These are phyloP conservation scores for Drosophila algonquin DNA, from an alignment of 2,888 invertebrate species.

Conservation along the genomic window DNA sequence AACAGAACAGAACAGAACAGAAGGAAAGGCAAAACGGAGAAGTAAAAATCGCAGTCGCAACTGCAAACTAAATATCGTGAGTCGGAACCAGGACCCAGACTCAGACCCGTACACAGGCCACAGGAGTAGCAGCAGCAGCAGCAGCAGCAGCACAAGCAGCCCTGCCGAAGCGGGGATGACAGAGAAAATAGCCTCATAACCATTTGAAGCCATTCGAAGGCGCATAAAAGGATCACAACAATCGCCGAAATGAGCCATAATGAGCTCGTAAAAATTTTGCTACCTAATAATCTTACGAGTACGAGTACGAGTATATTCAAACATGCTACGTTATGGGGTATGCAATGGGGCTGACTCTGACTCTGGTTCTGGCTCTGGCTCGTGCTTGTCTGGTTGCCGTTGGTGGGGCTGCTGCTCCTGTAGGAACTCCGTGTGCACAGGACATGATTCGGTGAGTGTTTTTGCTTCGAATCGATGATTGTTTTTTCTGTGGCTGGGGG, in stretches of 20 bases:
- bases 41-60: conserved; percentile 78
- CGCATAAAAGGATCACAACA: conserved; percentile 85
- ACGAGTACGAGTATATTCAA: conserved; percentile 73
- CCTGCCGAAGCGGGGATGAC: conserved; percentile 40
- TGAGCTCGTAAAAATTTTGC: conserved; percentile 85
- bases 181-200: conserved; percentile 82
- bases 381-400: not conserved
- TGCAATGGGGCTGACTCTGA: conserved; percentile 23
- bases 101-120: conserved; percentile 2
- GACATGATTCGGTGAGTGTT: conserved; percentile 28
- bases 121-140: conserved; percentile 26
- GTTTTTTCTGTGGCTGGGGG: conserved; percentile 19
- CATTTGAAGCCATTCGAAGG: conserved; percentile 83
- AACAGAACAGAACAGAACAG: conserved; percentile 14
- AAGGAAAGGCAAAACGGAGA: conserved; percentile 51
- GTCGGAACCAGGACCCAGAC: conserved; percentile 30
- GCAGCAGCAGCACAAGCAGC: conserved; percentile 53
- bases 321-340: conserved; percentile 74
- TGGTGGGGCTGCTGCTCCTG: conserved; percentile 16
- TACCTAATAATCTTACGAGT: conserved; percentile 84
- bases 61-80: conserved; percentile 76
- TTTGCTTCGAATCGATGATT: conserved; percentile 36
- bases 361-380: conserved; percentile 9
- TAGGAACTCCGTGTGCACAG: conserved; percentile 25
- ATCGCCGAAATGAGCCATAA: conserved; percentile 85